Percentiles rank a stretch among this genome's conserved stretches.
Conservation (phyloP, 2,113 vertebrate genomes). For the Cynoglossus semilaevis region DNA sequence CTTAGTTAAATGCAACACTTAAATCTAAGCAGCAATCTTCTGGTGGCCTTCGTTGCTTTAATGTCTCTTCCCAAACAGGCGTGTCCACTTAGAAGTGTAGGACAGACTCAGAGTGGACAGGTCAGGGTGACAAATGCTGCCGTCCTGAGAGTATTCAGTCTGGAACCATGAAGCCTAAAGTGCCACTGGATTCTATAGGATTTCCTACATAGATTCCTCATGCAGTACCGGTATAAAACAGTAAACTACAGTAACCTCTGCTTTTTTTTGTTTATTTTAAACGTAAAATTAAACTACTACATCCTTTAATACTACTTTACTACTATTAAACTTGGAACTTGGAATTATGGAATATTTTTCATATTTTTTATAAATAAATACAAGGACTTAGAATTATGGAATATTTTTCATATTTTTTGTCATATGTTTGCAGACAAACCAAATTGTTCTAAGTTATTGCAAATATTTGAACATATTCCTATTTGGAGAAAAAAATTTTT, state of each 20-base stretch:
- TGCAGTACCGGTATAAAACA: background rate
- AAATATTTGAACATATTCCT: too few relatives aligned
- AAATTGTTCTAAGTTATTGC: too few relatives aligned
- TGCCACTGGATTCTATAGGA: conserved; percentile 3
- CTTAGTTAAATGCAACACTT: conserved; percentile 78
- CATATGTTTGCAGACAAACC: too few relatives aligned
- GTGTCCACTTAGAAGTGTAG: conserved; percentile 65
- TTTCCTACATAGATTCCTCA: conserved; percentile 6
- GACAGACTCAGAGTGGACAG: conserved; percentile 43
- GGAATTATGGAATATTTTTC: background rate
- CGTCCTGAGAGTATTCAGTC: conserved; percentile 8
- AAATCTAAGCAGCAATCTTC: conserved; percentile 70
- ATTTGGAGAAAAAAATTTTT: too few relatives aligned
- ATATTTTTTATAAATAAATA: too few relatives aligned
- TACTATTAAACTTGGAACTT: too few relatives aligned
- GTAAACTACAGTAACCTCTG: background rate
- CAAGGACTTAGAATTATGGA: too few relatives aligned
- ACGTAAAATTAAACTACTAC: too few relatives aligned
- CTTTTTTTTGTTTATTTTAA: too few relatives aligned
- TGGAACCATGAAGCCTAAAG: conserved; percentile 6
- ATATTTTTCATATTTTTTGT: too few relatives aligned
- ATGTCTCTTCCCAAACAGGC: conserved; percentile 65
- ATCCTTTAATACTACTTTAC: too few relatives aligned
- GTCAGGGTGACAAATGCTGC: conserved; percentile 30
- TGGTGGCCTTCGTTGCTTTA: conserved; percentile 76